Percentiles rank a stretch among this genome's conserved stretches.
phyloP scores from a whole-genome alignment of 2,797 vertebrate species.

The Chiroxiphia lanceolata region DNA sequence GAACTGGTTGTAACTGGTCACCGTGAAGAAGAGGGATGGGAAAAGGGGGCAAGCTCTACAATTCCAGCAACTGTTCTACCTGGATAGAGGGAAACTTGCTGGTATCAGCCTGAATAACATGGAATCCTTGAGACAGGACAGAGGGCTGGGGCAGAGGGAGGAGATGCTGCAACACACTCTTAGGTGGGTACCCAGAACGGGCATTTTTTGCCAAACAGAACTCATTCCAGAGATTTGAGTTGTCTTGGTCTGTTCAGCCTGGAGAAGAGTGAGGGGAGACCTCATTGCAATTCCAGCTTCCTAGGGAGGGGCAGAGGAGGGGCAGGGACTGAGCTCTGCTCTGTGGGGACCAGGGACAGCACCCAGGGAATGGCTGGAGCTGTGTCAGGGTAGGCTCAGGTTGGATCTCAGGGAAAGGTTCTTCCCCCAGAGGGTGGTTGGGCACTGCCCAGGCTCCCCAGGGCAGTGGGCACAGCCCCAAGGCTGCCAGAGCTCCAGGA shows the following conservation, averaged over 20 bases:
- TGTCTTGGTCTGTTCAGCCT: too few relatives aligned
- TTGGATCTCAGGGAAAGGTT: background rate
- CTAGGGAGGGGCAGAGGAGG: background rate
- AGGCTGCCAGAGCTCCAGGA: background rate
- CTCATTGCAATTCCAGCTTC: background rate
- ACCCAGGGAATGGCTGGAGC: background rate
- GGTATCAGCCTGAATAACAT: fast-evolving
- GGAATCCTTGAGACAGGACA: fast-evolving
- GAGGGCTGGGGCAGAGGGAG: background rate
- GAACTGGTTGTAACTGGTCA: background rate
- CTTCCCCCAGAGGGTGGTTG: too few relatives aligned
- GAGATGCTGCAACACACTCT: fast-evolving
- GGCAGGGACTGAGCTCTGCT: background rate
- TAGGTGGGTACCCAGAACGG: fast-evolving
- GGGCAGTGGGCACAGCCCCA: background rate
- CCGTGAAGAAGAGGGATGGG: background rate
- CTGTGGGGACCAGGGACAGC: background rate
- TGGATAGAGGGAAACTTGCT: fast-evolving
- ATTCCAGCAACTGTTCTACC: background rate
- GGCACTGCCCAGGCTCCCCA: too few relatives aligned
- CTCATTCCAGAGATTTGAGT: fast-evolving
- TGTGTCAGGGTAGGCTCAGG: background rate
- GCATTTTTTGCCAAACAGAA: fast-evolving
- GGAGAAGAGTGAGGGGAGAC: background rate
- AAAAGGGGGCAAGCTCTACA: fast-evolving